Evolutionary conservation across 2,113 vertebrate species (phyloP), one percentile per base, ranked within the genome.

Genomic region (Turnix velox): DNA sequence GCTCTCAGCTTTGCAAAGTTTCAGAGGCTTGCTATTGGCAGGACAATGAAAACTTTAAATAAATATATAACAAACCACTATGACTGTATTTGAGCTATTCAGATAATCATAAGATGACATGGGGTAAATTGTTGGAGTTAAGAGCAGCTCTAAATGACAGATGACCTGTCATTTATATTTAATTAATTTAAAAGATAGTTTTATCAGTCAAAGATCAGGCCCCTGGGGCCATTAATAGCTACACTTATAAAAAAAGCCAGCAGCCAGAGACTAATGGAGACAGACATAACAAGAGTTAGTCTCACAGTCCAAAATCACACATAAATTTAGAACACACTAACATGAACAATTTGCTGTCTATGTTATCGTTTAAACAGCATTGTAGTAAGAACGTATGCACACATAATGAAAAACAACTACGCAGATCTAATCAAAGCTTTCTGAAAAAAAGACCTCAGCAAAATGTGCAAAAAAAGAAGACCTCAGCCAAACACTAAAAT

Each of bases 281-380:
- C 76, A 95, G 88, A 84, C 42, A 18, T 30, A 94, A 82, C 83
- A 93, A 49, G 73, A 93, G n/a, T 65, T 81, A 87, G 82, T 40
- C 67, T 83, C 55, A 57, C 2, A 40, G 72, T 79, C 28, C 17
- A 93, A 87, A 92, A 88, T 88, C 88, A 78, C 54, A 20, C 61
- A 49, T 87, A 93, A 96, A 93, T 92, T 93, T 95, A 92, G 87
- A 91, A 92, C 77, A 84, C 30, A 6, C 40, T 93, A 80, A 62
- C 62, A 69, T 43, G 74, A 87, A 66, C 87, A 14, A 66, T 78
- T 87, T 91, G 49, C n/a, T 79, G 39, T 33, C 40, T n/a, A 16
- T 65, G 54, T 82, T 74, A 31, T 84, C 82, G 82, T 87, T 92
- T 87, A 88, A 90, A 48, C 76, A 76, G 49, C 35, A 42, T 68